phyloP scores from a whole-genome alignment of 2,888 invertebrate genomes.

The Oscheius myriophilus region DNA sequence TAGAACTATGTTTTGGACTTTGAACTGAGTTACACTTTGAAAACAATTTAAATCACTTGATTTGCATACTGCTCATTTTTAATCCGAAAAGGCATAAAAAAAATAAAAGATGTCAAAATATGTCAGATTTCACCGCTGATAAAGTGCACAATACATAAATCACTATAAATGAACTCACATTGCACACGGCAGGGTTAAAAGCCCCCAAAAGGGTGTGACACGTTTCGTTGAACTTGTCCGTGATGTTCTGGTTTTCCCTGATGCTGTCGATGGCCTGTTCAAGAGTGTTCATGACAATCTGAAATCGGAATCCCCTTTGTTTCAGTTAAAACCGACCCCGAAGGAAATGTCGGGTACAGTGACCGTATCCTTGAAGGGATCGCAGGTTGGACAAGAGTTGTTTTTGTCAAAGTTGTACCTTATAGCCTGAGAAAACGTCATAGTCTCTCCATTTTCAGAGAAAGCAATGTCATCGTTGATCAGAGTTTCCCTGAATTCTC shows the following conservation, averaged over 20 bases:
- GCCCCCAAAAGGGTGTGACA: too few species aligned
- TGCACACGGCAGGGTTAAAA: too few species aligned
- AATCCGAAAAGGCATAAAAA: too few species aligned
- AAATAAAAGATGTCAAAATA: too few species aligned
- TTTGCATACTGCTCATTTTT: too few species aligned
- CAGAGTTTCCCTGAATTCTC: constrained; percentile 35
- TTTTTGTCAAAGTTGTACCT: constrained; percentile 49
- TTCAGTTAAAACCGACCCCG: constrained; percentile 19
- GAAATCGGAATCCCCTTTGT: background rate
- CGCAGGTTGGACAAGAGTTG: constrained; percentile 52
- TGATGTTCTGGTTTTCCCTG: constrained; percentile 7
- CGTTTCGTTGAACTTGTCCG: constrained; percentile 4
- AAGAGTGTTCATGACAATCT: constrained; percentile 30
- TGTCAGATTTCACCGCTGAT: too few species aligned
- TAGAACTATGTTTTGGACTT: too few species aligned
- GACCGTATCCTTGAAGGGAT: constrained; percentile 53
- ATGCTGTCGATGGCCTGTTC: constrained; percentile 34
- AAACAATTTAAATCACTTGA: too few species aligned
- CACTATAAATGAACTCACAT: too few species aligned
- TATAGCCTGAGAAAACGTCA: constrained; percentile 47
- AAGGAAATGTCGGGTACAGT: constrained; percentile 56
- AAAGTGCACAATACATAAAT: too few species aligned
- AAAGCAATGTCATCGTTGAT: constrained; percentile 44
- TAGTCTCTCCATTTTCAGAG: constrained; percentile 39
- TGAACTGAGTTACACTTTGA: too few species aligned